Conservation (phyloP, 64 coral and sea anemone genomes). For the Acropora yongei region DNA sequence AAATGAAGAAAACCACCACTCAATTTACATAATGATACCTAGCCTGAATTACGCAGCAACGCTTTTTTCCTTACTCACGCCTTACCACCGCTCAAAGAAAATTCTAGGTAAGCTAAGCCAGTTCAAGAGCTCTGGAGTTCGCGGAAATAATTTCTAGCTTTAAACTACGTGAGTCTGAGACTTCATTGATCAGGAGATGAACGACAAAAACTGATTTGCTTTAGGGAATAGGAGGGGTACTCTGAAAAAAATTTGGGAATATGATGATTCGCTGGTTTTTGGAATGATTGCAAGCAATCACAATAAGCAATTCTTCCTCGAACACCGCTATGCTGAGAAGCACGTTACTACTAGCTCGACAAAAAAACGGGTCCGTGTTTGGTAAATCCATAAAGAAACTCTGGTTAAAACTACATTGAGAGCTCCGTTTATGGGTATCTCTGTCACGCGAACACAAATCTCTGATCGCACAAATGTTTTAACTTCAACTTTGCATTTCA, state of each 20-base stretch:
- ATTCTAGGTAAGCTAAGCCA: not conserved
- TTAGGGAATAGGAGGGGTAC: not conserved
- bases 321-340: not conserved
- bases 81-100: not conserved
- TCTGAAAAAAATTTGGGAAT: not conserved
- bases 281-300: slow-evolving; percentile 43
- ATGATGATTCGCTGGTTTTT: slow-evolving; percentile 16
- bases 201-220: not conserved
- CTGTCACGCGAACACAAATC: not conserved
- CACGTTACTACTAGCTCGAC: not conserved
- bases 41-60: not conserved
- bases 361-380: not conserved
- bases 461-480: no score
- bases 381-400: not conserved
- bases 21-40: not conserved
- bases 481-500: no score
- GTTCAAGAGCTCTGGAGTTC: not conserved
- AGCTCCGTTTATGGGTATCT: not conserved
- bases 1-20: not conserved
- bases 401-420: not conserved
- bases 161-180: not conserved
- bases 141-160: not conserved
- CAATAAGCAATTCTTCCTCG: not conserved
- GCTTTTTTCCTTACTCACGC: not conserved
- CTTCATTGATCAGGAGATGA: not conserved